These are phyloP conservation scores for Cochlearius cochlearius DNA, from an alignment of 2,113 vertebrate genomes.

Conservation along the genomic window DNA sequence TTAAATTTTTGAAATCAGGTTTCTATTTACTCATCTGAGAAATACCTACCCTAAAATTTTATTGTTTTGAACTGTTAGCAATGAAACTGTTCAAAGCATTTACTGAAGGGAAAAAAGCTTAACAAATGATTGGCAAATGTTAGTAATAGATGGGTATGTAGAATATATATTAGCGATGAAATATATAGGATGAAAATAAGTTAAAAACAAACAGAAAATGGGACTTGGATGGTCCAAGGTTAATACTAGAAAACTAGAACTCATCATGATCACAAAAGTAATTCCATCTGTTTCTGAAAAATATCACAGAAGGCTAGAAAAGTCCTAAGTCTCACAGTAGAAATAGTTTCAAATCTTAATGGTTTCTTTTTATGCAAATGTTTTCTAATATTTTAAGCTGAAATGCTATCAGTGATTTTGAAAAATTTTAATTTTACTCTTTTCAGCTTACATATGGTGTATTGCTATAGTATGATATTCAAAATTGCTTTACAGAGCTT, in stretches of 20 bases:
- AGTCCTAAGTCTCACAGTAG: background rate
- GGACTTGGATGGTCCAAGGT: background rate
- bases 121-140: background rate
- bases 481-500: background rate
- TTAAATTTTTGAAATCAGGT: background rate
- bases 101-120: background rate
- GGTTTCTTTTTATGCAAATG: background rate
- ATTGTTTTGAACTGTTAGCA: background rate
- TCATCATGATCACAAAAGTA: background rate
- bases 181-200: background rate
- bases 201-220: background rate
- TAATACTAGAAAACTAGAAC: background rate
- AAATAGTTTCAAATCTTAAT: background rate
- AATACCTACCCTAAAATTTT: background rate
- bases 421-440: background rate
- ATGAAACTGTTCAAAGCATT: background rate
- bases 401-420: background rate
- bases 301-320: background rate
- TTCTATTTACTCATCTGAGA: background rate
- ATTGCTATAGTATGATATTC: background rate
- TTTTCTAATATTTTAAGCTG: background rate
- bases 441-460: background rate
- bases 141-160: background rate
- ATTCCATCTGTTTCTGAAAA: background rate
- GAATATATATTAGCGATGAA: background rate